Base-by-base conservation (phyloP, 2,797 vertebrate genomes). In the Molossus alvarezi region DNA sequence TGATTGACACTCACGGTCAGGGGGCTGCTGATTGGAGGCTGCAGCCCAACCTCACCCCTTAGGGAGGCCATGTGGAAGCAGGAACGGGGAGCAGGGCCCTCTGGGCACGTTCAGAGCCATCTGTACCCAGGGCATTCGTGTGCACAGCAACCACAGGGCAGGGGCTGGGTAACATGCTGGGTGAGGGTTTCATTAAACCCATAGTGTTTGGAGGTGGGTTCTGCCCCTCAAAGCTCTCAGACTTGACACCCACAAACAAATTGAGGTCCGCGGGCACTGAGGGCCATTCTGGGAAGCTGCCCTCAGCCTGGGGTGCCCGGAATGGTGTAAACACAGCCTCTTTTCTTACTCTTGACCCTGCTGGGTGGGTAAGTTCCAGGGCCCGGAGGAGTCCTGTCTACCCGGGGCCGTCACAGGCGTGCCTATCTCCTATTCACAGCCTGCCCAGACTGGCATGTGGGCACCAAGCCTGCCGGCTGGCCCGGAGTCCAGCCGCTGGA, bases 351-450 rank as follows among this genome's bases (percentile, higher is more conserved):
- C 53, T 13, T 1, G 6, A 20, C 67, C 23, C 67, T 58, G 33
- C 51, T 7, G 21, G 55, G 21, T 20, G 83, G 84, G 67, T 45
- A 51, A n/a, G 69, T 33, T 57, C 69, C 2, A 10, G 6, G 6
- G n/a, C 80, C 64, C 10, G 0, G 6, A 1, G 51, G 64, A 29
- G 51, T 51, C 92, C 60, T n/a, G 8, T 72, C 72, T 95, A 95
- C 96, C 64, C 90, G 20, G 17, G 76, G 60, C 88, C 21, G n/a
- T 95, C 96, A 96, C 95, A 94, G 91, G 72, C 93, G 0, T n/a
- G 53, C 73, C 92, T 88, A 82, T 97, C 90, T 91, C 82, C 80
- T 87, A 27, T n/a, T 87, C 91, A 62, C 37, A 10, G 69, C 45
- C 77, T 83, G 89, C 77, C 72, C 7, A 20, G 90, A 73, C 33